These are phyloP conservation scores for Metopia argyrocephala DNA, from an alignment of 2,888 invertebrate species.

Conservation along the genomic window DNA sequence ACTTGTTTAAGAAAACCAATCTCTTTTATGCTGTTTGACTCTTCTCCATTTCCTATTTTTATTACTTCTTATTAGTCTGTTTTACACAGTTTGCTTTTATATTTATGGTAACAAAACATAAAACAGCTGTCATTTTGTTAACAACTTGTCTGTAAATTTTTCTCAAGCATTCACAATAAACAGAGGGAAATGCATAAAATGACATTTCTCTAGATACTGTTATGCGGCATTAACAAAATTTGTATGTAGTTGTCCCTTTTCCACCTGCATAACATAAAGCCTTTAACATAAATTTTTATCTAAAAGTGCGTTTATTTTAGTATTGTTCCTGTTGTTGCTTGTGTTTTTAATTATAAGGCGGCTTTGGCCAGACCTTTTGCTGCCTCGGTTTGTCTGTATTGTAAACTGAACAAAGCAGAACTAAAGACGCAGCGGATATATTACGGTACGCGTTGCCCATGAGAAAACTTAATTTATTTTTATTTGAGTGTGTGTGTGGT, in stretches of 20 bases:
- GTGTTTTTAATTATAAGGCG: slow-evolving; percentile 40
- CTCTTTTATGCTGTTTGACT: background rate
- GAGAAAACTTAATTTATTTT: slow-evolving; percentile 3
- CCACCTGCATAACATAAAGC: background rate
- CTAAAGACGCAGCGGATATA: slow-evolving; percentile 53
- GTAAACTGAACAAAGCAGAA: slow-evolving; percentile 63
- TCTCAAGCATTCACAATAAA: slow-evolving; percentile 53
- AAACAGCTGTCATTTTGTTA: slow-evolving; percentile 42
- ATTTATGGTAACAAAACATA: slow-evolving; percentile 40
- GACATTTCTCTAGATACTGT: slow-evolving; percentile 23
- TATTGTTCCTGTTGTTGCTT: background rate
- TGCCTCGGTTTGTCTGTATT: slow-evolving; percentile 57
- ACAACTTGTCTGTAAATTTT: slow-evolving; percentile 12
- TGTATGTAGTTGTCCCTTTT: slow-evolving; percentile 33
- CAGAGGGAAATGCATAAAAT: slow-evolving; percentile 46
- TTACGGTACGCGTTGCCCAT: slow-evolving; percentile 54
- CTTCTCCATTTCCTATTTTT: background rate
- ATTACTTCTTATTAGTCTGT: background rate
- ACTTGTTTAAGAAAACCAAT: too few relatives aligned
- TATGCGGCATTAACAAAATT: background rate
- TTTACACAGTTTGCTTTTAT: background rate
- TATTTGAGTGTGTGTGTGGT: slow-evolving; percentile 18
- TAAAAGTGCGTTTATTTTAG: slow-evolving; percentile 50
- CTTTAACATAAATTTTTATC: slow-evolving; percentile 43
- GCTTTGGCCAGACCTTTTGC: slow-evolving; percentile 57